phyloP scores from a whole-genome alignment of 2,113 vertebrate genomes.

The Pardalotus punctatus region DNA sequence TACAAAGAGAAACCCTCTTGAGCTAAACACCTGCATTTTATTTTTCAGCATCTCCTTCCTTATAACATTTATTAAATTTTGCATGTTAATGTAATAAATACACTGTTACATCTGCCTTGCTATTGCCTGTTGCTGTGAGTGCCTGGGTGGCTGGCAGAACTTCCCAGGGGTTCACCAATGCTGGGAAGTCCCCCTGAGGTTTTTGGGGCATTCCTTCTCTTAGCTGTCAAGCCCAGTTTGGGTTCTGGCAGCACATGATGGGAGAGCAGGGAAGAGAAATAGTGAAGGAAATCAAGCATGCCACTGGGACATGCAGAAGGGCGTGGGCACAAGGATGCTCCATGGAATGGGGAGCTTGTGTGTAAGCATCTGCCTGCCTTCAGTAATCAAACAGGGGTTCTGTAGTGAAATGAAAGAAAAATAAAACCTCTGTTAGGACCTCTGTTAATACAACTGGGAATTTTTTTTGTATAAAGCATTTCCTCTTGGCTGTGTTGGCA shows the following conservation, averaged over 20 bases:
- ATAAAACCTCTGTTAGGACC: not conserved
- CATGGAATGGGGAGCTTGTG: not conserved
- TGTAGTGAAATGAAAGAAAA: not conserved
- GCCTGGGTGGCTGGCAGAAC: not conserved
- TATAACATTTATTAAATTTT: not conserved
- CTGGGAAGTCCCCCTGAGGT: not conserved
- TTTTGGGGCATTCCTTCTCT: not conserved
- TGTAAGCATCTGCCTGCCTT: not conserved
- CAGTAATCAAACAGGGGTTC: fast-evolving
- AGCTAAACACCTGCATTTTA: not conserved
- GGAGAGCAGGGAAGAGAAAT: not conserved
- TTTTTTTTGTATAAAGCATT: not conserved
- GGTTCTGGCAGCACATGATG: not conserved
- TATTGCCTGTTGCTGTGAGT: not conserved
- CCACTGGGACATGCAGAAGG: fast-evolving
- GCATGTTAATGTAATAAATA: not conserved
- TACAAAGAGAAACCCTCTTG: not conserved
- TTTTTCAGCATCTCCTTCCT: not conserved
- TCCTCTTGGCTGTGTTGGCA: not conserved
- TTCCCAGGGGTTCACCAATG: not conserved
- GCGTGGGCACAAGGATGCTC: not conserved
- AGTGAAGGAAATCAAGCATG: too few relatives aligned
- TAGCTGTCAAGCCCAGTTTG: not conserved
- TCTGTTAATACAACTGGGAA: not conserved
- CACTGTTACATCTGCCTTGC: not conserved